Conservation (phyloP, 2,888 invertebrate genomes). For the Athalia rosae region DNA sequence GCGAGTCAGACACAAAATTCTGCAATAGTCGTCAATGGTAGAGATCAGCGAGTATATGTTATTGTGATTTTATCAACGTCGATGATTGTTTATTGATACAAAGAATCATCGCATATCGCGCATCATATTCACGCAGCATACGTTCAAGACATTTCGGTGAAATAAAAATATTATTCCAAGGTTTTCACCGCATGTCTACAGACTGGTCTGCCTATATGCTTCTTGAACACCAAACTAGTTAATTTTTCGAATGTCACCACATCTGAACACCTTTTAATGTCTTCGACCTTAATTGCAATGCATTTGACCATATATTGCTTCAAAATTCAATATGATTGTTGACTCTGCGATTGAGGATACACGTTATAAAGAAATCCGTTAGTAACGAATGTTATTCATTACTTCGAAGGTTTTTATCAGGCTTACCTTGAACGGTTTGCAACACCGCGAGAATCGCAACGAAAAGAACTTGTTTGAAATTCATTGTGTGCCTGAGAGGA, state of each 20-base stretch:
- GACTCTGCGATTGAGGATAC: too few species aligned
- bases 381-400: neutral
- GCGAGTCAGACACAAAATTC: too few species aligned
- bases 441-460: slow-evolving; percentile 16
- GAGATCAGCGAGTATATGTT: too few species aligned
- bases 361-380: neutral
- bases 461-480: neutral
- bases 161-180: slow-evolving; percentile 24
- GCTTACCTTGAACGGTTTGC: slow-evolving; percentile 26
- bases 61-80: too few species aligned
- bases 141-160: neutral
- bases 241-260: neutral
- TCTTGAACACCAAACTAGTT: slow-evolving; percentile 7
- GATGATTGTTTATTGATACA: too few species aligned
- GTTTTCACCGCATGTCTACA: slow-evolving; percentile 20
- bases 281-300: too few species aligned
- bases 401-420: neutral
- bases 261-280: too few species aligned
- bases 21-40: too few species aligned
- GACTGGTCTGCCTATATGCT: neutral
- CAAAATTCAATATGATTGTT: too few species aligned
- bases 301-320: too few species aligned
- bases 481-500: neutral
- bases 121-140: too few species aligned
- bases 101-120: too few species aligned